These are phyloP conservation scores for Fistularia commersonii DNA, from an alignment of 2,797 vertebrate species.

Conservation along the genomic window DNA sequence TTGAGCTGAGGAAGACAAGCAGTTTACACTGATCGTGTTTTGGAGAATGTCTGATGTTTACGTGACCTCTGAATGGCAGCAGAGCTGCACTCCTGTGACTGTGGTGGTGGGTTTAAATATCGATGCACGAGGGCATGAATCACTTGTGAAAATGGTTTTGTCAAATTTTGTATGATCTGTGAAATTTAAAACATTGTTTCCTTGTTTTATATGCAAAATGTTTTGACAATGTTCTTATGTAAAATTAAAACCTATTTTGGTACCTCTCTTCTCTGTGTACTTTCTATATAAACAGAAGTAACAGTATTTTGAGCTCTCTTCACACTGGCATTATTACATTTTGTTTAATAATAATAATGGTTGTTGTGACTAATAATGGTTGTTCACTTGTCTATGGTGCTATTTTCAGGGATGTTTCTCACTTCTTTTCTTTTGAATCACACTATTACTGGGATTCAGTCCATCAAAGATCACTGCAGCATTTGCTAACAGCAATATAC, in stretches of 20 bases:
- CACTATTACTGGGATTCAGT: no score
- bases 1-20: constrained; percentile 20
- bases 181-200: constrained; percentile 67
- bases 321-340: no score
- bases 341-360: no score
- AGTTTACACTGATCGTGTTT: constrained; percentile 38
- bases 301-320: no score
- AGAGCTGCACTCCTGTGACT: constrained; percentile 36
- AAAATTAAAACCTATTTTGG: constrained; percentile 85
- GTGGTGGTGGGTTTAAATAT: constrained; percentile 58
- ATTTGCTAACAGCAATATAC: no score
- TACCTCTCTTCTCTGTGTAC: constrained; percentile 56
- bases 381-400: no score
- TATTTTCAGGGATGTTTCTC: no score
- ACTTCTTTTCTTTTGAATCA: no score
- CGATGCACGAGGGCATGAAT: constrained; percentile 57
- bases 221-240: constrained; percentile 78
- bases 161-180: constrained; percentile 76
- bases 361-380: no score
- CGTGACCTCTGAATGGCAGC: constrained; percentile 38
- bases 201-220: constrained; percentile 78
- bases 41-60: constrained; percentile 46
- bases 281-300: no score
- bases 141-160: constrained; percentile 42
- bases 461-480: no score